Percentiles rank a stretch among this genome's conserved stretches.
Evolutionary conservation across 2,113 vertebrate species (phyloP).

Genomic region (Carassius carassius): DNA sequence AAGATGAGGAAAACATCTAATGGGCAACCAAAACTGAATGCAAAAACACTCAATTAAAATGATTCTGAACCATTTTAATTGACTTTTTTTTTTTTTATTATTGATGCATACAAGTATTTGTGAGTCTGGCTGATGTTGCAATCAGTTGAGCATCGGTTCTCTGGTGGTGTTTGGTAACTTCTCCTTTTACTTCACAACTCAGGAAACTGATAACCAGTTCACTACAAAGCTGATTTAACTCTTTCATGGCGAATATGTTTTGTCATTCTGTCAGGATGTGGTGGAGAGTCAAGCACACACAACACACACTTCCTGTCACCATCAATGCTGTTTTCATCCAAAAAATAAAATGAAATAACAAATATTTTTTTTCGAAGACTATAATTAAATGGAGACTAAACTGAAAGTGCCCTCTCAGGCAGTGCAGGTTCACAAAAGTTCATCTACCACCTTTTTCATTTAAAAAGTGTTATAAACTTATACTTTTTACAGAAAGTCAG

Average conservation of each 20-base stretch:
- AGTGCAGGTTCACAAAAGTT: neutral
- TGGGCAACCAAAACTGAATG: neutral
- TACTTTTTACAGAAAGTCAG: neutral
- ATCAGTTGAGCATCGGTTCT: neutral
- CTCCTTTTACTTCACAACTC: neutral
- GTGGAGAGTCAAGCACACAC: constrained; percentile 2
- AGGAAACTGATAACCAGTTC: neutral
- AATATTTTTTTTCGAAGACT: neutral
- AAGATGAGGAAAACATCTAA: neutral
- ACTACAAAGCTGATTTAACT: neutral
- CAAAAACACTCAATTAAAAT: too few relatives aligned
- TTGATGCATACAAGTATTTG: neutral
- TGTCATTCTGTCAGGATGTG: constrained; percentile 35
- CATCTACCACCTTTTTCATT: neutral
- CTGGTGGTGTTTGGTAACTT: neutral
- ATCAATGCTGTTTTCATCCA: neutral
- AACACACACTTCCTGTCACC: neutral
- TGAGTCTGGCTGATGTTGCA: neutral
- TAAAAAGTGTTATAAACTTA: neutral
- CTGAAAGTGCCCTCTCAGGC: neutral
- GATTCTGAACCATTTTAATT: neutral
- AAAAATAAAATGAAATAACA: too few relatives aligned
- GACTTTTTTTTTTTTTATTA: neutral
- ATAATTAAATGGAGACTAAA: neutral
- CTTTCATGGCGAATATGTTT: neutral